A percentile compares a stretch with the other conserved stretches of the same genome.
Conservation (phyloP, 2,113 vertebrate species). For the Sander lucioperca region DNA sequence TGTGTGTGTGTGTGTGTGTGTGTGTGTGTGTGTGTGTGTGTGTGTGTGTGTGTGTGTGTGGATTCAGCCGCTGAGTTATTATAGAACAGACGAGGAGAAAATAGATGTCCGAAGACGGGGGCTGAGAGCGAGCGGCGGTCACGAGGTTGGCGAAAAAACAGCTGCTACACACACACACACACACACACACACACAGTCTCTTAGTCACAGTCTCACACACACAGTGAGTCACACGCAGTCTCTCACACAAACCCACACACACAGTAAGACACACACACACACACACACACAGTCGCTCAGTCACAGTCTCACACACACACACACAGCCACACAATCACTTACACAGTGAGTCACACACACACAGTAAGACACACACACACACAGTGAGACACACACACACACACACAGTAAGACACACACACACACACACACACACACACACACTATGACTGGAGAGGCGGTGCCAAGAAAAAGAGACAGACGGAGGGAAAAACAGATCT, state of each 20-base stretch:
- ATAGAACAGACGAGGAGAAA: conserved; percentile 67
- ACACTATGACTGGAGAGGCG: conserved; percentile 8
- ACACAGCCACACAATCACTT: too few relatives aligned
- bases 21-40: neutral
- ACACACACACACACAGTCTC: conserved; percentile 15
- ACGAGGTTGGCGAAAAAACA: conserved; percentile 53
- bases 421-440: conserved; percentile 7
- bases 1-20: neutral
- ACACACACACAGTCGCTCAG: neutral
- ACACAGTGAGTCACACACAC: neutral
- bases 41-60: neutral
- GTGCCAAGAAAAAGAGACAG: conserved; percentile 34
- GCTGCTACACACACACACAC: conserved; percentile 46
- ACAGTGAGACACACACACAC: conserved; percentile 2
- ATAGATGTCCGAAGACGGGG: conserved; percentile 63
- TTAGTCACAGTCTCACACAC: neutral
- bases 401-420: neutral
- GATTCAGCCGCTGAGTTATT: conserved; percentile 35
- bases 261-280: conserved; percentile 8
- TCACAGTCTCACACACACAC: conserved; percentile 2
- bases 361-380: neutral
- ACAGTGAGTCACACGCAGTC: neutral
- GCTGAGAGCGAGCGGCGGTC: conserved; percentile 39
- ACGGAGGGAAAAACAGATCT: conserved; percentile 48
- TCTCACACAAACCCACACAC: neutral